Base-by-base conservation (phyloP, 2,113 vertebrate species). In the Aleadryas rufinucha region DNA sequence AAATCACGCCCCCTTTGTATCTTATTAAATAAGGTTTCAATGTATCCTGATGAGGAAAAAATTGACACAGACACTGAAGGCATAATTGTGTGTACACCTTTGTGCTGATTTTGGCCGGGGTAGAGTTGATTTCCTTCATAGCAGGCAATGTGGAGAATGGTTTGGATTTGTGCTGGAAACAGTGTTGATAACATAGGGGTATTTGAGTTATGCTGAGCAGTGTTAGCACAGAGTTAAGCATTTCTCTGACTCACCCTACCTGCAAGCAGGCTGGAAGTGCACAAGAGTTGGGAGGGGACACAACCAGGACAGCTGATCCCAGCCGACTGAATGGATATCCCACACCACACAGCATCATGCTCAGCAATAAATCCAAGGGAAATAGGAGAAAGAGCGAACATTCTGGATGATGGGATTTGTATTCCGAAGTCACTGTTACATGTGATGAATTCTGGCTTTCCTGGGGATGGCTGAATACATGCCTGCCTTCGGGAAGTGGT, bases 1-100 rank as follows among this genome's bases (percentile, higher is more conserved):
- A 81, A 76, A 95, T 83, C 54, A 95, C 18, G 53, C 27, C 16
- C 52, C 24, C 7, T 47, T 27, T 44, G 49, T 85, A 90, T 59
- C 39, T 87, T 42, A 85, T 93, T 96, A 94, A 94, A 75, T 89
- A 65, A 93, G 20, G 4, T 61, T 93, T 96, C 56, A 87, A 0
- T 47, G 22, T 81, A 94, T 80, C 68, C 17, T 92, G 45, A 89
- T 94, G 65, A 72, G 66, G 77, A 22, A 95, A 95, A 96, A 93
- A 41, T 10, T 64, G 59, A 49, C 82, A 59, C 18, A 93, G 68
- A 75, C 49, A 69, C 50, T 78, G 63, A 66, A 75, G 78, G 68
- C 24, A 41, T 44, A 81, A 39, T 37, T 70, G 37, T 69, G 13
- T 31, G 22, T 37, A 37, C 11, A 41, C 11, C 3, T 47, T 35